A percentile compares a stretch with the other conserved stretches of the same genome.
Evolutionary conservation across 2,888 invertebrate species (phyloP).

Genomic region (Epinotia demarniana): DNA sequence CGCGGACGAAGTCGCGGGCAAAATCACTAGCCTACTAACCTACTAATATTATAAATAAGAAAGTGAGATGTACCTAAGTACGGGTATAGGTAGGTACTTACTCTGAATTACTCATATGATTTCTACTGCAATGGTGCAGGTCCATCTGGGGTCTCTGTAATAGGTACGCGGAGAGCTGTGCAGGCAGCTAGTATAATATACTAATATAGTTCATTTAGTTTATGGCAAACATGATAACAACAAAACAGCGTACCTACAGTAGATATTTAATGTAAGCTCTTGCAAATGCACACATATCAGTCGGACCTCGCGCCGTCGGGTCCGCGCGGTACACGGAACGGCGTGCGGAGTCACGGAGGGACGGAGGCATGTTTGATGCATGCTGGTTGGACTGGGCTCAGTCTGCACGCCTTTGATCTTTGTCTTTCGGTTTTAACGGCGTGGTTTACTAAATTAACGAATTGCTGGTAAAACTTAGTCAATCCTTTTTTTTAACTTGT

Average conservation of each 20-base stretch:
- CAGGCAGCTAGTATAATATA: too few relatives aligned
- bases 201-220: background rate
- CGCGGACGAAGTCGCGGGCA: too few relatives aligned
- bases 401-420: constrained; percentile 19
- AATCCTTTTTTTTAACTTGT: background rate
- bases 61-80: too few relatives aligned
- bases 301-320: constrained; percentile 4
- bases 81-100: too few relatives aligned
- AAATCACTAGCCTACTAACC: too few relatives aligned
- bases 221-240: background rate
- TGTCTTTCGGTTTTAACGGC: constrained; percentile 19
- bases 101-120: too few relatives aligned
- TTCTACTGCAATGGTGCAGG: too few relatives aligned
- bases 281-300: background rate
- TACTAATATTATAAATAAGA: too few relatives aligned
- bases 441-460: constrained; percentile 14
- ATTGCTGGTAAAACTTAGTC: background rate
- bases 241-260: background rate
- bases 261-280: background rate
- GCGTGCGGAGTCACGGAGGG: background rate
- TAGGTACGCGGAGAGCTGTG: too few relatives aligned
- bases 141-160: too few relatives aligned
- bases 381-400: background rate
- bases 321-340: background rate
- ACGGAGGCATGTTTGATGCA: constrained; percentile 5